Evolutionary conservation across 2,797 vertebrate species (phyloP), one percentile per base, ranked within the genome.

Genomic region (Melanotaenia pygmaea): DNA sequence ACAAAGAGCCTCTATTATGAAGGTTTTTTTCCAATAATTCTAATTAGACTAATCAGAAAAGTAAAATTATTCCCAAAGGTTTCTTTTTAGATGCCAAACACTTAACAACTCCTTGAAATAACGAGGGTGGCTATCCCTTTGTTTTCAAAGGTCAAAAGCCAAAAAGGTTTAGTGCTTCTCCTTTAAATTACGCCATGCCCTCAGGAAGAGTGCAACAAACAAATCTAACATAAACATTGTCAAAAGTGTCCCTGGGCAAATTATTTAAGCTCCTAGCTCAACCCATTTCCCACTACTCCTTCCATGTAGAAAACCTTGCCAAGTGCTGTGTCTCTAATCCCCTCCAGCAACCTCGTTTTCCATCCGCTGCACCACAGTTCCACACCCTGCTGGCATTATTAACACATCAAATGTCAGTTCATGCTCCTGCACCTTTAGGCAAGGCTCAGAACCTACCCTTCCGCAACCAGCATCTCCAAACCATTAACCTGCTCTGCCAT

Each of bases 381-480:
- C 57, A 34, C 72, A 65, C 73, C 80, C 84, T 63, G 80, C 70
- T 83, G 84, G 72, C 70, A 70, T 86, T 78, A 90, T 90, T 87
- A 89, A 86, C 80, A 88, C 86, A 84, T 90, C 84, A 90, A 91
- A 91, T 92, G 88, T 86, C 88, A 87, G 77, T 58, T 76, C 72
- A 58, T 77, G 79, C 79, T 77, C 79, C 66, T 6, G 4, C 66
- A 84, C 84, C 89, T 86, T 77, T 35, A 81, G 86, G 88, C 78
- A 54, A 76, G 38, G 13, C 79, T 85, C 67, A 70, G 71, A 82
- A 80, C 57, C 60, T 67, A 59, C 72, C 79, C 64, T 60, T 64
- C 24, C 64, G 70, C 79, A 78, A 82, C 76, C 51, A 62, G 40
- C 63, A 59, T 76, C 83, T 77, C 74, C 65, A 77, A 83, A 79